phyloP scores from a whole-genome alignment of 2,797 vertebrate species.

The Xiphophorus birchmanni region DNA sequence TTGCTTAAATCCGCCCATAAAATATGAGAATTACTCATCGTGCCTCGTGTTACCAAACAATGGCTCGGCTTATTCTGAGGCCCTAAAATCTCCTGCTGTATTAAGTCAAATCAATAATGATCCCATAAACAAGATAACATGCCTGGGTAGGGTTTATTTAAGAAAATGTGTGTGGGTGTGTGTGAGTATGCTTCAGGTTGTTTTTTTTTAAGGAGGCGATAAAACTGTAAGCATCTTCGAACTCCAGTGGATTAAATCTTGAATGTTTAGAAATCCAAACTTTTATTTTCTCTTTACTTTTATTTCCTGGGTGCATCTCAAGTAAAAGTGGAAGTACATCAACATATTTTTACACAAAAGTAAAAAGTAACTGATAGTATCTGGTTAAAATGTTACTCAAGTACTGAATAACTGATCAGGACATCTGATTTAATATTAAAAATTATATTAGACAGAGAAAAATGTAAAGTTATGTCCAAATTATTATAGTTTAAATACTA shows the following conservation, averaged over 20 bases:
- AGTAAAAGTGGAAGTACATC: background rate
- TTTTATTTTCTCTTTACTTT: background rate
- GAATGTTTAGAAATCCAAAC: background rate
- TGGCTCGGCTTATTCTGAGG: background rate
- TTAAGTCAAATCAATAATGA: background rate
- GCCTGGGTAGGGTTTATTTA: conserved; percentile 1
- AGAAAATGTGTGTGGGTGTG: background rate
- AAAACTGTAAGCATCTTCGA: background rate
- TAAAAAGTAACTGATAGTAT: too few species aligned
- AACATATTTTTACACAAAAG: too few species aligned
- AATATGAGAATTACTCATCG: background rate
- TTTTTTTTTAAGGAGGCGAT: conserved; percentile 36
- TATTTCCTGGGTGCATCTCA: background rate
- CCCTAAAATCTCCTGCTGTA: conserved; percentile 3
- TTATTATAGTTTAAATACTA: too few species aligned
- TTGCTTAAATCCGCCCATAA: background rate
- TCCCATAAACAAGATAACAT: conserved; percentile 6
- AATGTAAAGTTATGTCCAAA: too few species aligned
- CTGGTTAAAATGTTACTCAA: too few species aligned
- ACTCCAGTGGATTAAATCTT: background rate
- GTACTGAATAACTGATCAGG: too few species aligned
- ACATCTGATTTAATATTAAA: too few species aligned
- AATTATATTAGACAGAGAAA: too few species aligned
- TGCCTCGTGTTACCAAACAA: background rate
- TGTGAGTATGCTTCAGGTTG: background rate